Evolutionary conservation across 2,113 vertebrate genomes (phyloP).

Genomic region (Australoheros scitulus): DNA sequence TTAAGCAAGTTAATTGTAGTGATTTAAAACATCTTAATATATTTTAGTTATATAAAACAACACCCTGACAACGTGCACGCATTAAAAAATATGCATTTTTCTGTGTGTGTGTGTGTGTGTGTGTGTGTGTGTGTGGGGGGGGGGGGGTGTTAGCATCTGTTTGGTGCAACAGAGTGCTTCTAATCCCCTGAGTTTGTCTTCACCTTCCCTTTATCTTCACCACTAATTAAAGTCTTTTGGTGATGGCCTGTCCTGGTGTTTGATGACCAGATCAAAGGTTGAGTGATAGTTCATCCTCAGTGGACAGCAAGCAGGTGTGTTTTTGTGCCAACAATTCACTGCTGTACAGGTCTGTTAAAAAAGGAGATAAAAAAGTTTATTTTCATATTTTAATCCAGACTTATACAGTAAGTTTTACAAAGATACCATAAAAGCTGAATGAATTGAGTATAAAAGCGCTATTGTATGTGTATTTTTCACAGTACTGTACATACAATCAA

Average conservation of each 20-base stretch:
- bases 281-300: constrained; percentile 28
- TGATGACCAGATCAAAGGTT: constrained; percentile 75
- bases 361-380: background rate
- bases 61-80: background rate
- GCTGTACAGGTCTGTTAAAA: background rate
- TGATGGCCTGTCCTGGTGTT: constrained; percentile 56
- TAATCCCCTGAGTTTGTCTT: constrained; percentile 8
- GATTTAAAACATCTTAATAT: background rate
- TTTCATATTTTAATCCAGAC: background rate
- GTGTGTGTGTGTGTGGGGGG: background rate
- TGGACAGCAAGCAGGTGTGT: constrained; percentile 51
- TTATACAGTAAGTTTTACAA: background rate
- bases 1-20: background rate
- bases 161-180: constrained; percentile 17
- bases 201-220: constrained; percentile 45
- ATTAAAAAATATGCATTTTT: background rate
- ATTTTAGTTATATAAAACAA: background rate
- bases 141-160: background rate
- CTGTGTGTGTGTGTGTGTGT: background rate
- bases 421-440: background rate
- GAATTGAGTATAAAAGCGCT: background rate
- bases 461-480: background rate
- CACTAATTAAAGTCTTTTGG: constrained; percentile 43
- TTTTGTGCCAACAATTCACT: constrained; percentile 33
- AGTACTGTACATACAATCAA: background rate